Evolutionary conservation across 2,113 vertebrate species (phyloP).

Genomic region (Onychostoma macrolepis): DNA sequence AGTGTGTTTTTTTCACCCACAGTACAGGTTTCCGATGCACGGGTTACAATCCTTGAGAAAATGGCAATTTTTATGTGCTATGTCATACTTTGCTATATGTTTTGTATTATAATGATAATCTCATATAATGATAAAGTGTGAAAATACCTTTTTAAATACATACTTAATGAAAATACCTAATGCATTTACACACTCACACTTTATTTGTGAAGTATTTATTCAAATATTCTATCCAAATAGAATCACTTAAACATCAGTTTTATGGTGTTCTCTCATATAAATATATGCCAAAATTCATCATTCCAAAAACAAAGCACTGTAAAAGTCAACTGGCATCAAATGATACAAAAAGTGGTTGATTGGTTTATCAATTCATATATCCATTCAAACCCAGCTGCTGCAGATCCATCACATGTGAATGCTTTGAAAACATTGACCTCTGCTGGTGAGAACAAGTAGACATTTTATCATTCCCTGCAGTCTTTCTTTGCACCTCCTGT

Average conservation of each 20-base stretch:
- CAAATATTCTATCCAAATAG: background rate
- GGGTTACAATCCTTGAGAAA: background rate
- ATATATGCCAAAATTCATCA: background rate
- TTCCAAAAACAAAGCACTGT: background rate
- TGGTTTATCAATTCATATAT: background rate
- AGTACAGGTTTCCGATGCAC: background rate
- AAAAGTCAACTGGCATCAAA: background rate
- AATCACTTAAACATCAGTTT: background rate
- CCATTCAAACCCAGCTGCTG: background rate
- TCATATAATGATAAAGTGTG: background rate
- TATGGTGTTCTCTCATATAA: background rate
- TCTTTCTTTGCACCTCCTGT: background rate
- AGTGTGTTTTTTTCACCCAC: background rate
- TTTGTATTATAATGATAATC: background rate
- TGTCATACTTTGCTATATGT: background rate
- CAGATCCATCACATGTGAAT: background rate
- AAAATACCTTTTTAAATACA: background rate
- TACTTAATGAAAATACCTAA: background rate
- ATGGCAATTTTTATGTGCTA: too few relatives aligned
- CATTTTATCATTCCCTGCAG: background rate
- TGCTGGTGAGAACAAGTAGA: slow-evolving; percentile 24
- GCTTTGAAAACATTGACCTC: slow-evolving; percentile 49
- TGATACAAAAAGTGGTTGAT: background rate
- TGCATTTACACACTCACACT: background rate
- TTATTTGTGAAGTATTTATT: background rate